phyloP scores from a whole-genome alignment of 2,113 vertebrate genomes.

The Cavia porcellus region DNA sequence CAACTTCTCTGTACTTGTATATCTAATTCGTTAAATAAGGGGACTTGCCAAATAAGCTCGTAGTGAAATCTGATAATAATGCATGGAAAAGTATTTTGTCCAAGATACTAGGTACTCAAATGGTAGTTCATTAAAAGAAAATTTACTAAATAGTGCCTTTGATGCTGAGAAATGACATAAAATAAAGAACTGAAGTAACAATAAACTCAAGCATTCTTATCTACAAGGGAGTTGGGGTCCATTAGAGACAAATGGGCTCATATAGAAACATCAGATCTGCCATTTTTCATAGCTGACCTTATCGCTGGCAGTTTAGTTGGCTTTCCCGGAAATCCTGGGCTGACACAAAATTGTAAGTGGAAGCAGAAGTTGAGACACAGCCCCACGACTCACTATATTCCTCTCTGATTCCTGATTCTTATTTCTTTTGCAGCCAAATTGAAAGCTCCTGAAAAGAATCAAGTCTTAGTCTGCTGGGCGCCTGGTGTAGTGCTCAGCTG shows the following conservation, averaged over 20 bases:
- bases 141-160: background rate
- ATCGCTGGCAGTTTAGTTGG: background rate
- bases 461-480: background rate
- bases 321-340: background rate
- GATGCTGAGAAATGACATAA: background rate
- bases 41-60: background rate
- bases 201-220: background rate
- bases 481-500: background rate
- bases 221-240: too few species aligned
- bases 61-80: background rate
- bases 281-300: background rate
- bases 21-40: background rate
- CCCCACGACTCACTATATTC: background rate
- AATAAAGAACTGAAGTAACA: background rate
- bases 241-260: background rate
- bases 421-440: background rate
- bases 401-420: background rate
- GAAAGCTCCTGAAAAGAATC: background rate
- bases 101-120: background rate
- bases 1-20: background rate
- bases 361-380: background rate
- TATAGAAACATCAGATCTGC: background rate
- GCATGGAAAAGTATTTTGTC: background rate
- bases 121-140: background rate
- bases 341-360: background rate